A percentile compares a stretch with the other conserved stretches of the same genome.
These are phyloP conservation scores for Lamproptera curius DNA, from an alignment of 2,888 invertebrate species.

Conservation along the genomic window DNA sequence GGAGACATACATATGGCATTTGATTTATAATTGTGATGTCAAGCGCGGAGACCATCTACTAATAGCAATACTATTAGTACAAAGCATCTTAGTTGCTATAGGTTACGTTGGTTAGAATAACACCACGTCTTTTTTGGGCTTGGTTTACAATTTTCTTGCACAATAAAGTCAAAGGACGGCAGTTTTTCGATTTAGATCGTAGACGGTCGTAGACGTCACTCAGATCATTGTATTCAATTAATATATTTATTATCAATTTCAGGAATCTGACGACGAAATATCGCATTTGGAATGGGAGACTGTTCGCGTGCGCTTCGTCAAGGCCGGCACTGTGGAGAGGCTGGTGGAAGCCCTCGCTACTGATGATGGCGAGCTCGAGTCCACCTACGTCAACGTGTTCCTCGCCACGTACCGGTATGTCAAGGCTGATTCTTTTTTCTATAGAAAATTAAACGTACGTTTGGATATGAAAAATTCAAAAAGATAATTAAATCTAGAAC, in stretches of 20 bases:
- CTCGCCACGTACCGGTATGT: constrained; percentile 92
- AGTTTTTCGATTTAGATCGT: neutral
- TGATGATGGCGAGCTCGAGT: constrained; percentile 97
- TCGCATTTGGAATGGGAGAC: constrained; percentile 99
- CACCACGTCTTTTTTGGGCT: neutral
- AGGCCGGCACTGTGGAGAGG: constrained; percentile 95
- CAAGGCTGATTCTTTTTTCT: too few relatives aligned
- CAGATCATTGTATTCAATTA: neutral
- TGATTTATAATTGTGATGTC: too few relatives aligned
- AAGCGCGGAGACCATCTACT: too few relatives aligned
- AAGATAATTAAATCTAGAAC: too few relatives aligned
- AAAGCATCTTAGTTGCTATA: neutral
- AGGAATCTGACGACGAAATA: constrained; percentile 94
- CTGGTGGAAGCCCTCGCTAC: constrained; percentile 96
- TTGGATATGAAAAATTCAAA: too few relatives aligned
- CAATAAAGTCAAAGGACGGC: too few relatives aligned
- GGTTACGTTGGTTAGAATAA: neutral
- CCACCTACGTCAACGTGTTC: constrained; percentile 98
- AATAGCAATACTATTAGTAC: too few relatives aligned
- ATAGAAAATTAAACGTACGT: too few relatives aligned
- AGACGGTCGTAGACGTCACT: neutral
- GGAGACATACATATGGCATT: too few relatives aligned
- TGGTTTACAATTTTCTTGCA: too few relatives aligned
- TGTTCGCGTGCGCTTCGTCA: constrained; percentile 94
- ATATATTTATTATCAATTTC: constrained; percentile 32